phyloP scores from a whole-genome alignment of 2,113 vertebrate genomes.

The Tenebrosternarchus preto region DNA sequence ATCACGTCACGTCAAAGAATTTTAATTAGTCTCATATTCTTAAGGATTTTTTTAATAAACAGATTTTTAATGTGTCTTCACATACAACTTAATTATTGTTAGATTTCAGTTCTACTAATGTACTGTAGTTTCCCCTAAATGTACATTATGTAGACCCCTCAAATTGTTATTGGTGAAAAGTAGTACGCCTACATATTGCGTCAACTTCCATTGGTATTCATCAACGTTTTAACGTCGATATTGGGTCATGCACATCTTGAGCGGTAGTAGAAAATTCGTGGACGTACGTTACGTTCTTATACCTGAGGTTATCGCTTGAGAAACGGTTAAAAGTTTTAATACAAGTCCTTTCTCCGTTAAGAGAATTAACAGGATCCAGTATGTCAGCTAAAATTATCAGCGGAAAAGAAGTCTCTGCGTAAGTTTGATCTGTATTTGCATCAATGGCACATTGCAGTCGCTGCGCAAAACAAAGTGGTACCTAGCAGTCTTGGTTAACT shows the following conservation, averaged over 20 bases:
- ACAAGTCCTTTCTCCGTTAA: neutral
- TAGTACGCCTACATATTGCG: neutral
- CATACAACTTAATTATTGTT: too few species aligned
- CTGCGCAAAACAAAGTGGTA: too few species aligned
- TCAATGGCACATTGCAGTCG: neutral
- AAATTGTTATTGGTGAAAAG: conserved; percentile 9
- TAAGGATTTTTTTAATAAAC: too few species aligned
- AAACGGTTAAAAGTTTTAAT: neutral
- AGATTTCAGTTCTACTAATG: too few species aligned
- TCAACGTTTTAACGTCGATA: neutral
- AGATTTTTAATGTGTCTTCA: too few species aligned
- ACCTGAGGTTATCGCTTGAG: neutral
- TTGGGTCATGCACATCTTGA: too few species aligned
- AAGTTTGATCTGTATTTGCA: conserved; percentile 56
- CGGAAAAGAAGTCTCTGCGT: conserved; percentile 77
- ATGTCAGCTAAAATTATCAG: conserved; percentile 76
- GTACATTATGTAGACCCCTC: too few species aligned
- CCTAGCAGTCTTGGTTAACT: too few species aligned
- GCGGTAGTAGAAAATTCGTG: neutral
- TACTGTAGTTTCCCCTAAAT: too few species aligned
- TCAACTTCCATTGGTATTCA: conserved; percentile 6
- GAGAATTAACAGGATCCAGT: neutral
- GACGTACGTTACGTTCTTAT: neutral
- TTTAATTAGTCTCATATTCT: too few species aligned
- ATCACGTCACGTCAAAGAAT: too few species aligned